Evolutionary conservation across 1,140 invertebrate genomes (phyloP).

Genomic region (Cylas formicarius): DNA sequence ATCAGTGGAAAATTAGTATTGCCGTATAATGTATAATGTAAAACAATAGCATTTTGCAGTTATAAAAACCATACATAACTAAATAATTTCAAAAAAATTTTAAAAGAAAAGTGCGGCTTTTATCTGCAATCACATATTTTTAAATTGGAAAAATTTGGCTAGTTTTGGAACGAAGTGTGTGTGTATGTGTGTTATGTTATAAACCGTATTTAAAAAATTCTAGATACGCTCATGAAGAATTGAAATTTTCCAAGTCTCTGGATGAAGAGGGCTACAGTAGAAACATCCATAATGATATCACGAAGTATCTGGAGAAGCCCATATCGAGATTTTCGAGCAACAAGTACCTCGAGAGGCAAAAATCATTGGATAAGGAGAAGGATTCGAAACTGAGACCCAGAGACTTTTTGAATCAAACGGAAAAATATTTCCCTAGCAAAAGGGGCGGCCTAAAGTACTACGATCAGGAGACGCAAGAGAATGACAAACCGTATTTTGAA

Average conservation of each 20-base stretch:
- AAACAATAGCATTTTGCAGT: no score
- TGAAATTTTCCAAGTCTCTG: conserved; percentile 22
- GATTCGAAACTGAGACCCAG: conserved; percentile 10
- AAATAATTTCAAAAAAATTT: no score
- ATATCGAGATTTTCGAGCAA: conserved; percentile 28
- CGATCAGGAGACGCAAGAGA: conserved; percentile 15
- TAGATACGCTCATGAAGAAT: conserved; percentile 19
- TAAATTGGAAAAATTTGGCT: no score
- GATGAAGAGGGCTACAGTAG: conserved; percentile 12
- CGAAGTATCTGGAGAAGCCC: conserved; percentile 32
- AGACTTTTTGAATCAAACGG: conserved; percentile 15
- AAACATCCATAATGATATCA: conserved; percentile 10
- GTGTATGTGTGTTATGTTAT: no score
- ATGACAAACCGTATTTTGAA: conserved; percentile 28
- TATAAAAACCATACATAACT: no score
- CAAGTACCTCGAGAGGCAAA: conserved; percentile 32
- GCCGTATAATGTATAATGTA: no score
- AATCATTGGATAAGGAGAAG: conserved; percentile 25
- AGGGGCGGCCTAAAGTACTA: not conserved
- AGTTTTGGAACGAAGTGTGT: no score
- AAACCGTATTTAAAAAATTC: no score
- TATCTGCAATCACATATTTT: no score
- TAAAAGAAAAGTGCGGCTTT: no score
- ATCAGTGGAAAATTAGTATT: no score
- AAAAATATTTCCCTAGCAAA: conserved; percentile 7